Evolutionary conservation across 2,113 vertebrate genomes (phyloP), one percentile per base, ranked within the genome.

Genomic region (Tachuris rubrigastra): DNA sequence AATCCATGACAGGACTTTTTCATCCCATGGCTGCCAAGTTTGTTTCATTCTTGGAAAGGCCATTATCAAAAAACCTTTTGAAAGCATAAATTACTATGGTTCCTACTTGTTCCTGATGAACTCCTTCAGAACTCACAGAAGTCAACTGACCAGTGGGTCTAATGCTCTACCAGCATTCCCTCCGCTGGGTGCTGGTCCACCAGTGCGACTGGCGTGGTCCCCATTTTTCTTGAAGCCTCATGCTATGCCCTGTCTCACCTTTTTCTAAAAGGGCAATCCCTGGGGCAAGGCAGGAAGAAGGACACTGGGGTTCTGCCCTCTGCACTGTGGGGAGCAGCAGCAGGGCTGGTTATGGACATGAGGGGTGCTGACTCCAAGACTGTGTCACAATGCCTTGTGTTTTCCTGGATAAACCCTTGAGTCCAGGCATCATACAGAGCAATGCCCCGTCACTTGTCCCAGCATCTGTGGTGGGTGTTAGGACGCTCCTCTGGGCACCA

Each of bases 191-290:
- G 53, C 74, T 60, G 31, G 9, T 39, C 63, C 1, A 3, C 21
- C 2, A 4, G 25, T 3, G 2, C 0, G 4, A 53, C 42, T 3
- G 2, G 39, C 39, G 50, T 0, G 2, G 53, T 52, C 35, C 49
- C 71, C 3, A 0, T 79, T 87, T 94, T 37, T 62, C 73, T 65
- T 33, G 44, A 84, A 92, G 53, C 67, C 39, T 63, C 2, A 2
- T 47, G 41, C 37, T 42, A 41, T 72, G 30, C 55, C 39, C 33
- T 42, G 8, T 58, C 55, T 2, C 4, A 12, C 23, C 27, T 42
- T 56, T 46, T 49, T 77, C 17, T 47, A 62, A 74, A 63, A 63
- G 31, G 39, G 52, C 21, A 44, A 17, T 63, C 23, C 25, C 25
- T 12, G 8, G 30, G 46, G 41, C 8, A 2, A 31, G 27, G 14